Base-by-base conservation (phyloP, 2,113 vertebrate genomes). In the Piaya cayana region DNA sequence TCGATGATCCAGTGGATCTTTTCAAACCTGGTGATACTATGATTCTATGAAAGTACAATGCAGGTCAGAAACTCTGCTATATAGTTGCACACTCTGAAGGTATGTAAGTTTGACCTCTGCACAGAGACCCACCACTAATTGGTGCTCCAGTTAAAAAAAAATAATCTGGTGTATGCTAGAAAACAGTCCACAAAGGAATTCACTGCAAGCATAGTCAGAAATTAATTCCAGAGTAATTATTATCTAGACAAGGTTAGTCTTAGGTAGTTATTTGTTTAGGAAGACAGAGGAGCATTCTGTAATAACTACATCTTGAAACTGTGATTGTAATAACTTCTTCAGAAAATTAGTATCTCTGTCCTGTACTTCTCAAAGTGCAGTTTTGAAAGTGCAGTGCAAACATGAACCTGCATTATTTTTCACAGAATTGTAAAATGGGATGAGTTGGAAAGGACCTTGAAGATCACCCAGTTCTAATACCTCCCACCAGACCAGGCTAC, bases 331-430 rank as follows among this genome's bases (percentile, higher is more conserved):
- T 9, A 42, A 2, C 17, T 47, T 27, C 22, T 8, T 52, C 69
- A 77, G 27, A 39, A 86, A 86, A 69, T 37, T 1, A 60, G 5
- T 25, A 37, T 69, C 43, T 74, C 26, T 65, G 34, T n/a, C 27
- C 18, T 32, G 53, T 1, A 1, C 0, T 63, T 67, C 45, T 62
- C 3, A 0, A 75, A 7, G 3, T 23, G 8, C 15, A 72, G 5
- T 50, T 86, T 68, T 0, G 1, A 52, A 86, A 64, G 9, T 30
- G 9, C 19, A 60, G 8, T 18, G 2, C 27, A 36, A 71, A 53
- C 17, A 62, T 14, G 13, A 85, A 85, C 4, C 4, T 67, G 12
- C 6, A 65, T 76, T 49, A 29, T 1, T 42, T 91, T 71, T 79
- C 43, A 45, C 17, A 45, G 43, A 45, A 45, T 45, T 15, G 16